A percentile compares a stretch with the other conserved stretches of the same genome.
Evolutionary conservation across 2,888 invertebrate species (phyloP).

Genomic region (Tryphoninae sp.): DNA sequence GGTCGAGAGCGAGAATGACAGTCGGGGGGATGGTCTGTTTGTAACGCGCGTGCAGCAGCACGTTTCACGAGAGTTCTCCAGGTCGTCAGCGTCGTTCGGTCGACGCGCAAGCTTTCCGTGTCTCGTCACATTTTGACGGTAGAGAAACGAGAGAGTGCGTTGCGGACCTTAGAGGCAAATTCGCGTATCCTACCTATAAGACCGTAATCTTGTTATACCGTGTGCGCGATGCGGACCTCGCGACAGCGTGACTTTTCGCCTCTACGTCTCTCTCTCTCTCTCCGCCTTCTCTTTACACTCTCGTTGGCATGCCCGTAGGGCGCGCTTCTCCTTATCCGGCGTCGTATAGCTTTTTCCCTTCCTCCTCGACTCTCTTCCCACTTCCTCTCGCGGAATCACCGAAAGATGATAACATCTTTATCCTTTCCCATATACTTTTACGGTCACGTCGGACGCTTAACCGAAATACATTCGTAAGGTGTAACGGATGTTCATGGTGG

Average conservation of each 20-base stretch:
- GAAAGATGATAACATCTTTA: constrained; percentile 77
- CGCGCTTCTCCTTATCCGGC: constrained; percentile 49
- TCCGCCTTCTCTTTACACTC: constrained; percentile 13
- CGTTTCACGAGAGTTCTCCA: constrained; percentile 59
- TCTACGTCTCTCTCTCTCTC: constrained; percentile 10
- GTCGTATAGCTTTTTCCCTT: constrained; percentile 15
- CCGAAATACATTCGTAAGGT: constrained; percentile 75
- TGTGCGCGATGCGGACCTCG: constrained; percentile 64
- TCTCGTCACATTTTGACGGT: constrained; percentile 57
- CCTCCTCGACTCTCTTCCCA: neutral
- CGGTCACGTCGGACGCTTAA: constrained; percentile 73
- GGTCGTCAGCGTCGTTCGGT: constrained; percentile 24
- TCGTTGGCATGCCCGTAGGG: constrained; percentile 43
- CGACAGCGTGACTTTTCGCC: constrained; percentile 38
- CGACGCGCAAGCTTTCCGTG: constrained; percentile 49
- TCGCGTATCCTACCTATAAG: constrained; percentile 69
- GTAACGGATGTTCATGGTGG: constrained; percentile 38
- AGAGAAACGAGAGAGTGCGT: constrained; percentile 32
- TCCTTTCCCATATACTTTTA: constrained; percentile 78
- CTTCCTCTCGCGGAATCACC: constrained; percentile 48
- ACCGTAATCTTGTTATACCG: constrained; percentile 75
- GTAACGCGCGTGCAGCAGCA: constrained; percentile 28
- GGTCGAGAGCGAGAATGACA: neutral
- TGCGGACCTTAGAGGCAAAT: constrained; percentile 74
- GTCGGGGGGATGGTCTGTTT: constrained; percentile 46